phyloP scores from a whole-genome alignment of 2,113 vertebrate genomes.

The Triplophysa rosa region DNA sequence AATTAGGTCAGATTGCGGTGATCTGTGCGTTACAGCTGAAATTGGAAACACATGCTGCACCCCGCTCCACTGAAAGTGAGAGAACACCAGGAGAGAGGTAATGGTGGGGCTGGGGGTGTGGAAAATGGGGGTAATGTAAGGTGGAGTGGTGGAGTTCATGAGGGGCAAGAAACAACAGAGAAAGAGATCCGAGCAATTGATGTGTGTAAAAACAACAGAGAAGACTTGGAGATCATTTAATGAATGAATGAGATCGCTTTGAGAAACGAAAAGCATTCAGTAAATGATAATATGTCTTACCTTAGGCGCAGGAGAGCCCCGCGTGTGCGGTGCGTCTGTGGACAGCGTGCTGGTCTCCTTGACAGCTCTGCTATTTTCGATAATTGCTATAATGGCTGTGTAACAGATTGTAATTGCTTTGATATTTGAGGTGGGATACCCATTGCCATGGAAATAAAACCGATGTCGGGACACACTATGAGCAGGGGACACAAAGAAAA shows the following conservation, averaged over 20 bases:
- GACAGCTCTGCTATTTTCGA: slow-evolving; percentile 68
- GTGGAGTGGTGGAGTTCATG: not conserved
- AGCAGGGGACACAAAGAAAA: not conserved
- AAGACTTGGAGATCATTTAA: slow-evolving; percentile 11
- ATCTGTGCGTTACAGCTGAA: slow-evolving; percentile 64
- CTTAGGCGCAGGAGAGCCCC: slow-evolving; percentile 21
- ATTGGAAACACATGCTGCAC: slow-evolving; percentile 74
- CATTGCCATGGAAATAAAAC: slow-evolving; percentile 33
- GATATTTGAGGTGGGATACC: slow-evolving; percentile 57
- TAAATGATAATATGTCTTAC: slow-evolving; percentile 46
- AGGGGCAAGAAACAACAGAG: not conserved
- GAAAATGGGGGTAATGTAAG: slow-evolving; percentile 30
- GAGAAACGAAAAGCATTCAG: not conserved
- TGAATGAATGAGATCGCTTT: slow-evolving; percentile 20
- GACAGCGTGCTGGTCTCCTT: slow-evolving; percentile 50
- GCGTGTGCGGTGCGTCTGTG: slow-evolving; percentile 27
- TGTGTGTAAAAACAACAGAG: not conserved
- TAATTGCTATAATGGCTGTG: slow-evolving; percentile 72
- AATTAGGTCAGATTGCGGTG: slow-evolving; percentile 72
- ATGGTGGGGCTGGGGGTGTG: not conserved
- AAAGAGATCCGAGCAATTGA: slow-evolving; percentile 14
- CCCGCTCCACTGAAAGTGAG: slow-evolving; percentile 13
- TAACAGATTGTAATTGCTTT: slow-evolving; percentile 63
- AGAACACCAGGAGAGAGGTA: slow-evolving; percentile 29
- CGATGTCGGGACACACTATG: slow-evolving; percentile 19